These are phyloP conservation scores for Cyprinella venusta DNA, from an alignment of 2,797 vertebrate species.

Conservation along the genomic window DNA sequence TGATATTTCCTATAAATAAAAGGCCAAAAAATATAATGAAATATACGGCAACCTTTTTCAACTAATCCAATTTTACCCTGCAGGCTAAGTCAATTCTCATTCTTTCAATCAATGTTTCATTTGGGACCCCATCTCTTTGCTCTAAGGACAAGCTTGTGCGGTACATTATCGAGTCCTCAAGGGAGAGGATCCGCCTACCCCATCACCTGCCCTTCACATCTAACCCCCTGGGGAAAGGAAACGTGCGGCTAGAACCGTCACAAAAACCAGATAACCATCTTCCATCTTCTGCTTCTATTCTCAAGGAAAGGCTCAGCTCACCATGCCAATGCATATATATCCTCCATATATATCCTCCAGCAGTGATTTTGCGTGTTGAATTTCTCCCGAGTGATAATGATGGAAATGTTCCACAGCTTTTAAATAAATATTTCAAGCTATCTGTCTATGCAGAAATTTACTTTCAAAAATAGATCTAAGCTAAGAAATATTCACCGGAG, in stretches of 20 bases:
- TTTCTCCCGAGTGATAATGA: background rate
- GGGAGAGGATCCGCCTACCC: background rate
- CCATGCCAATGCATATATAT: background rate
- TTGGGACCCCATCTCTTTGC: conserved; percentile 2
- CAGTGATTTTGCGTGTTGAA: no score
- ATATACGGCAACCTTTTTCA: background rate
- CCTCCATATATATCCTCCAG: no score
- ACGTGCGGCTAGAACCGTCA: background rate
- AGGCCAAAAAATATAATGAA: background rate
- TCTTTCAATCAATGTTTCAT: conserved; percentile 23
- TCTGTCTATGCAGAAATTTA: background rate
- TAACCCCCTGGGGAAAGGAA: background rate
- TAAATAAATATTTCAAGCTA: background rate
- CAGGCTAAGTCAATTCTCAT: background rate
- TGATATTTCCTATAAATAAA: conserved; percentile 5
- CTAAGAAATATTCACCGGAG: background rate
- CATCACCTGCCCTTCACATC: conserved; percentile 14
- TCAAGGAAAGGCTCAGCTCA: background rate
- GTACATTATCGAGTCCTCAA: background rate
- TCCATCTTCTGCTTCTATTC: background rate
- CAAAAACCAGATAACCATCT: background rate
- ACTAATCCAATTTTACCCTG: conserved; percentile 3
- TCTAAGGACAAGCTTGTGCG: conserved; percentile 31
- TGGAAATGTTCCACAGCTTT: background rate
- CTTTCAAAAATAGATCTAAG: background rate